These are phyloP conservation scores for Hemitrygon akajei DNA, from an alignment of 2,797 vertebrate species.

Conservation along the genomic window DNA sequence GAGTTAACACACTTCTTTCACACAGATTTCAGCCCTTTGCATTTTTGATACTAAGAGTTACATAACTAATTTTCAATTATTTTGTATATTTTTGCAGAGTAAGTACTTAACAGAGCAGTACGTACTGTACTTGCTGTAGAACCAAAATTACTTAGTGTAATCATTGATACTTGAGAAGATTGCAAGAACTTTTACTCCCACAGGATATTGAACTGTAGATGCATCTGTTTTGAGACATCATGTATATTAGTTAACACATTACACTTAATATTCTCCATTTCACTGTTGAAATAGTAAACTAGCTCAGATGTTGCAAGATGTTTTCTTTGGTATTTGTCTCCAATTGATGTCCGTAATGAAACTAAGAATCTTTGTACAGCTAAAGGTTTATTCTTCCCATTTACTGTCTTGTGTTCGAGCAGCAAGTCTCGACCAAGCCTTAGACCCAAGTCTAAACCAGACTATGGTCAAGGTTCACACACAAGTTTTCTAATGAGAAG, in stretches of 20 bases:
- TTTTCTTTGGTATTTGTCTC: not conserved
- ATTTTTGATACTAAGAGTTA: not conserved
- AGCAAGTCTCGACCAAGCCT: not conserved
- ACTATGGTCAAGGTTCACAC: not conserved
- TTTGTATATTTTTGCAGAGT: not conserved
- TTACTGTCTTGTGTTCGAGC: not conserved
- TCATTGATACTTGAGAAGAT: constrained; percentile 13
- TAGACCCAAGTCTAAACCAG: not conserved
- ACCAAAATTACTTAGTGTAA: not conserved
- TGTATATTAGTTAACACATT: not conserved
- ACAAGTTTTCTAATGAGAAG: not conserved
- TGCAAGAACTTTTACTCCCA: not conserved
- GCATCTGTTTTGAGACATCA: not conserved
- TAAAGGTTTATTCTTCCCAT: not conserved
- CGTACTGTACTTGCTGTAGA: not conserved
- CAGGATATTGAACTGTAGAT: not conserved
- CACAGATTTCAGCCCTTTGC: not conserved
- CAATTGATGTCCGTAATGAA: not conserved
- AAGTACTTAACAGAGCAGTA: not conserved
- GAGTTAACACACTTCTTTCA: not conserved
- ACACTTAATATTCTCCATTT: not conserved
- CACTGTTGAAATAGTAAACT: not conserved
- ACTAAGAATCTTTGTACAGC: not conserved
- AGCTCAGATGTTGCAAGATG: not conserved
- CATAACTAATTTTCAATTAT: not conserved